Percentiles rank a stretch among this genome's conserved stretches.
phyloP scores from a whole-genome alignment of 2,113 vertebrate species.

The Gallinago media region DNA sequence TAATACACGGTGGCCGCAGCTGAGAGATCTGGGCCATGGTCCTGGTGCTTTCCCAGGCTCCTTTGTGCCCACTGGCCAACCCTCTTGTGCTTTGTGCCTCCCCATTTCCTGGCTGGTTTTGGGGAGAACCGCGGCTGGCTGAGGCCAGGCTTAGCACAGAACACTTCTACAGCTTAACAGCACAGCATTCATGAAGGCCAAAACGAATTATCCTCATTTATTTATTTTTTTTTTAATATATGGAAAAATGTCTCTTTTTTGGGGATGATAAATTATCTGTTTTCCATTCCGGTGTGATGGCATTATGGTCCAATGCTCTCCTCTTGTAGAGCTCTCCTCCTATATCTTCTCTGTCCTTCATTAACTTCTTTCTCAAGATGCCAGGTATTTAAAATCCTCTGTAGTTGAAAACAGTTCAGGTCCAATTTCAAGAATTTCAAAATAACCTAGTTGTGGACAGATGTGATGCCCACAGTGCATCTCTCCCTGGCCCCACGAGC shows the following conservation, averaged over 20 bases:
- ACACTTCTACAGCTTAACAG: neutral
- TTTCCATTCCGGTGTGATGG: neutral
- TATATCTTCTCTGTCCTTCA: neutral
- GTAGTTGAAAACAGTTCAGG: neutral
- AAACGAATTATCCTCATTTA: neutral
- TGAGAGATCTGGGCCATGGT: neutral
- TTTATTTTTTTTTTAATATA: neutral
- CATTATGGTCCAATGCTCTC: neutral
- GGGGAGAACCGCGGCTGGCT: neutral
- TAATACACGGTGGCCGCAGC: neutral
- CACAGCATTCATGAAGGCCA: neutral
- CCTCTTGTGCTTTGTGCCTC: neutral
- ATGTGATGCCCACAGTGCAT: neutral
- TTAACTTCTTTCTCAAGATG: neutral
- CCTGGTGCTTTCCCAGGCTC: neutral
- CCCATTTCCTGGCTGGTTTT: neutral
- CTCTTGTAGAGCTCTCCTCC: too few species aligned
- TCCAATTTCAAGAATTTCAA: neutral
- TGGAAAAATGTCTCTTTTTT: neutral
- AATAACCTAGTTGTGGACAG: neutral
- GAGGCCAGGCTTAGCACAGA: neutral
- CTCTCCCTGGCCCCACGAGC: rapidly evolving
- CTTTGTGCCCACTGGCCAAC: constrained; percentile 7
- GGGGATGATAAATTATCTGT: rapidly evolving
- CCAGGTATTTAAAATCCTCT: neutral